A percentile compares a stretch with the other conserved stretches of the same genome.
These are phyloP conservation scores for Peromyscus aztecus DNA, from an alignment of 2,797 vertebrate species.

Conservation along the genomic window DNA sequence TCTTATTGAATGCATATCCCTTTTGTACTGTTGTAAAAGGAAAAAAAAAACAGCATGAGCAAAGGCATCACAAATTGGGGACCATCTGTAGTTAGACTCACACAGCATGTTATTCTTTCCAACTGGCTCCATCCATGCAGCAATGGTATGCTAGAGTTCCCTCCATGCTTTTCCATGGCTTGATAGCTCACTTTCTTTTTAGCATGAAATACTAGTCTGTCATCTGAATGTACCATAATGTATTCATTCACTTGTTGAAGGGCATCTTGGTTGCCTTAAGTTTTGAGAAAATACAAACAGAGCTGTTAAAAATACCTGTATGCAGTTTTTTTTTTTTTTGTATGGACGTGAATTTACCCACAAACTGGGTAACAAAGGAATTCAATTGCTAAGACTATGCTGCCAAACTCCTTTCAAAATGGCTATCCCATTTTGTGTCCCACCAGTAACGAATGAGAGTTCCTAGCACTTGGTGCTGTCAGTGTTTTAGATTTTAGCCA, in stretches of 20 bases:
- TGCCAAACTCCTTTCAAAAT: constrained; percentile 13
- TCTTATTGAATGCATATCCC: not conserved
- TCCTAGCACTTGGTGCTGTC: not conserved
- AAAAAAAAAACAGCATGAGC: not conserved
- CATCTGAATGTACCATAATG: not conserved
- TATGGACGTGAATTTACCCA: not conserved
- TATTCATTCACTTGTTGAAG: constrained; percentile 29
- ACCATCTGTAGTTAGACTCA: not conserved
- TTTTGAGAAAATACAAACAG: constrained; percentile 1
- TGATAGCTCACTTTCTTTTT: constrained; percentile 34
- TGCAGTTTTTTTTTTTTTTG: not conserved
- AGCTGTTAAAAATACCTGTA: not conserved
- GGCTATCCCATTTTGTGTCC: not conserved
- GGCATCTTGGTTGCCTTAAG: constrained; percentile 2
- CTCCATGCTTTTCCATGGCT: not conserved
- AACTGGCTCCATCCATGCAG: not conserved
- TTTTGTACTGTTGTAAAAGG: not conserved
- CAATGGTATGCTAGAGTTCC: constrained; percentile 13
- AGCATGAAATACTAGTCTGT: not conserved
- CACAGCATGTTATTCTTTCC: not conserved
- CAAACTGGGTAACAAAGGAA: not conserved
- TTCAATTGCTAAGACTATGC: not conserved
- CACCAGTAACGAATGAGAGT: not conserved
- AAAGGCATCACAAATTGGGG: not conserved
- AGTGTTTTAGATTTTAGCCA: not conserved